Conservation (phyloP, 2,797 vertebrate species). For the Cyclopterus lumpus region DNA sequence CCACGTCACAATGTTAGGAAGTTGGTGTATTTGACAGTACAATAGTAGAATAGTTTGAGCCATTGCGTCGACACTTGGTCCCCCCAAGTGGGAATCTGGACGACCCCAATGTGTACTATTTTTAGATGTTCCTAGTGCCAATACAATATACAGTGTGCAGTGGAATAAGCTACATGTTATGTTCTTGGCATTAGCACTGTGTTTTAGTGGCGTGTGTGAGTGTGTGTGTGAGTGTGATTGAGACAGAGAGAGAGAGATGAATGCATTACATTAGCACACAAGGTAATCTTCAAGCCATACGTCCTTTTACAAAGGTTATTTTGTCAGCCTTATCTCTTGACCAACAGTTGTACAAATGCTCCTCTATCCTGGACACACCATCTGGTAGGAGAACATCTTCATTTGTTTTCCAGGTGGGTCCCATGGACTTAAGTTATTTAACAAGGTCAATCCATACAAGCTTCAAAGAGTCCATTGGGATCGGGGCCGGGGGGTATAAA, state of each 20-base stretch:
- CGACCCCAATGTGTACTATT: slow-evolving; percentile 7
- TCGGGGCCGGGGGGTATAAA: neutral
- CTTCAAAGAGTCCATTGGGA: slow-evolving; percentile 70
- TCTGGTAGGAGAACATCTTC: slow-evolving; percentile 62
- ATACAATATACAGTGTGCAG: slow-evolving; percentile 13
- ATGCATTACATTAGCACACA: slow-evolving; percentile 30
- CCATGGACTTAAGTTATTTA: slow-evolving; percentile 77
- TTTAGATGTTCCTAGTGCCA: slow-evolving; percentile 15
- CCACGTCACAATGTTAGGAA: neutral
- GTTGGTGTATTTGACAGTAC: neutral
- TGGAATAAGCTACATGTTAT: slow-evolving; percentile 7
- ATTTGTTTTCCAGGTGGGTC: slow-evolving; percentile 75
- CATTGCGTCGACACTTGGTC: slow-evolving; percentile 1
- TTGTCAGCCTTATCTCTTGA: slow-evolving; percentile 54
- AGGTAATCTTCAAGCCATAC: slow-evolving; percentile 43
- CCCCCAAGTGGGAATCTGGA: slow-evolving; percentile 11
- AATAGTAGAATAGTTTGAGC: neutral
- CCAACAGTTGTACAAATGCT: slow-evolving; percentile 23
- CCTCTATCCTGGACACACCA: slow-evolving; percentile 56
- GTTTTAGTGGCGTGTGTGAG: neutral
- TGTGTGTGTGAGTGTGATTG: neutral
- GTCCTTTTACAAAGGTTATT: slow-evolving; percentile 43
- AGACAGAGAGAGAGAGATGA: neutral
- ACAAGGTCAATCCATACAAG: slow-evolving; percentile 73
- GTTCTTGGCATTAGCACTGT: neutral